Conservation (phyloP, 1,140 invertebrate genomes). For the Drosophila ironensis region DNA sequence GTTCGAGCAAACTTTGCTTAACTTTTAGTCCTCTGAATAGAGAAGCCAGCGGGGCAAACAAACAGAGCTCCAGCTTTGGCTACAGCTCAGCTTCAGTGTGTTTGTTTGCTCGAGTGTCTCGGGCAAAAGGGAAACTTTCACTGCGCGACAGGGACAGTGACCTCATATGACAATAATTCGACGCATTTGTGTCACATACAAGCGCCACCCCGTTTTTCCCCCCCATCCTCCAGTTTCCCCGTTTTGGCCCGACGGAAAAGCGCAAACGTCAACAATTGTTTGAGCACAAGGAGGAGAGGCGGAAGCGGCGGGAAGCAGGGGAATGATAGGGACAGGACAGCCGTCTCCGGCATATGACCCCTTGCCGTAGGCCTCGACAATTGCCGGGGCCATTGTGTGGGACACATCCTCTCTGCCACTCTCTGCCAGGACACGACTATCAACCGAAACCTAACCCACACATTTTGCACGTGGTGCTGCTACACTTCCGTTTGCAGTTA, state of each 20-base stretch:
- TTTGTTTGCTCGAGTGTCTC: slow-evolving; percentile 26
- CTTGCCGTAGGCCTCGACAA: slow-evolving; percentile 48
- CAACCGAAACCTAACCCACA: slow-evolving; percentile 8
- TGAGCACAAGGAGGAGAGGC: not conserved
- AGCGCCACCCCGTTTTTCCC: not conserved
- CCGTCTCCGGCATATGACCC: slow-evolving; percentile 9
- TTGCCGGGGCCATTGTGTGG: slow-evolving; percentile 52
- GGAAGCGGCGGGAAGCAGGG: not conserved
- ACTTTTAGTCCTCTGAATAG: slow-evolving; percentile 51
- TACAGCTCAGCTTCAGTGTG: slow-evolving; percentile 23
- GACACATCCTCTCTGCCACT: slow-evolving; percentile 3
- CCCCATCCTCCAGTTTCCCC: not conserved
- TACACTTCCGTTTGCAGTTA: slow-evolving; percentile 65
- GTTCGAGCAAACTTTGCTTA: slow-evolving; percentile 66
- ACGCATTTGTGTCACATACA: slow-evolving; percentile 73
- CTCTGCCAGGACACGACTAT: not conserved
- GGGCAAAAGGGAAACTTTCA: slow-evolving; percentile 58
- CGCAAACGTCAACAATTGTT: slow-evolving; percentile 71
- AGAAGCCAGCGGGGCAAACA: slow-evolving; percentile 29
- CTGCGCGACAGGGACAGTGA: slow-evolving; percentile 70
- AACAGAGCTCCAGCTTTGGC: slow-evolving; percentile 34
- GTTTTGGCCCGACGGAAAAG: slow-evolving; percentile 39
- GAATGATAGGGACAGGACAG: not conserved
- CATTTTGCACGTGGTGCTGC: slow-evolving; percentile 22
- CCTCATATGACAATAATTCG: slow-evolving; percentile 79